Evolutionary conservation across 2,113 vertebrate species (phyloP), one percentile per base, ranked within the genome.

Genomic region (Climacteris rufus): DNA sequence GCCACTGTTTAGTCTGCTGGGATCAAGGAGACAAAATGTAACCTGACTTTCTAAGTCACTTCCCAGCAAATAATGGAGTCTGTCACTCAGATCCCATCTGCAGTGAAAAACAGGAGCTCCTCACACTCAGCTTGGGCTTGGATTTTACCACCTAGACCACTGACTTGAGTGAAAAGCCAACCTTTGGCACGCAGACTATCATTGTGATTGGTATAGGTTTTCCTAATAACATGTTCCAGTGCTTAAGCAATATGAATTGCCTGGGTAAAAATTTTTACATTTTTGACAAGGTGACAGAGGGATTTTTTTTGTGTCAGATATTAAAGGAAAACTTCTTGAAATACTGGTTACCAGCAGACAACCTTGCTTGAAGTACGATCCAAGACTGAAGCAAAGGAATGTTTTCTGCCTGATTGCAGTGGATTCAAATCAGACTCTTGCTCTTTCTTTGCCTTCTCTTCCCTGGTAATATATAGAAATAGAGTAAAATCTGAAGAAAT

Each of bases 71-170:
- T 59, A 70, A 31, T 27, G n/a, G 15, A 49, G 2, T n/a, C 60
- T 64, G 31, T 12, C 60, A 44, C 39, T 68, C 59, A 86, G 59
- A 79, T 37, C 40, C 50, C 37, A 60, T 64, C 52, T 90, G 28
- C 21, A 57, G n/a, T n/a, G 56, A 60, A 78, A 87, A 92, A 59
- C 22, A 89, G 71, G 70, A 88, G 66, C 22, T 81, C 24, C 19
- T 74, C 47, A 74, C 10, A 11, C 80, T 84, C 77, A 25, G 6
- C 25, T 56, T 81, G 66, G 54, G 35, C 50, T 85, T 85, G 31
- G 50, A 90, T 69, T 96, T 96, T 96, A 97, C 92, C 88, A 68
- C 87, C 50, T 91, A 95, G 89, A 75, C 91, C 92, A 89, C 80
- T 74, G 77, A 91, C 47, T 80, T 92, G 86, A 85, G 69, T 11